Evolutionary conservation across 23 tunicate species (phyloP).

Genomic region (Trididemnum clinides): DNA sequence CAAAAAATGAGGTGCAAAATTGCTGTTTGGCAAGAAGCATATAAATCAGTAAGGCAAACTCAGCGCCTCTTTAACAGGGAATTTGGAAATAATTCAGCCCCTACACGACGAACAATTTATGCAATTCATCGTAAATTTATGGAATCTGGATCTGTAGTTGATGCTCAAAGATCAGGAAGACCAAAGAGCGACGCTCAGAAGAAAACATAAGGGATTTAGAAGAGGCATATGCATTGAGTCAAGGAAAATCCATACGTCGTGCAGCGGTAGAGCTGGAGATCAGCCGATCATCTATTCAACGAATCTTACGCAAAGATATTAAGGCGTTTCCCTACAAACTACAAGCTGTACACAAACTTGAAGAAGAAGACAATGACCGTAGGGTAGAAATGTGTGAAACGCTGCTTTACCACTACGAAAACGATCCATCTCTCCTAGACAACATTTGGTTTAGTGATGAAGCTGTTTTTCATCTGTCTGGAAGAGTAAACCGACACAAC

Average conservation of each 20-base stretch:
- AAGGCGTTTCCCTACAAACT: constrained; percentile 24
- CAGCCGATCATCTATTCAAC: no score
- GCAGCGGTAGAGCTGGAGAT: constrained; percentile 31
- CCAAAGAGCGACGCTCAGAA: constrained; percentile 8
- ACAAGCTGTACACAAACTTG: constrained; percentile 36
- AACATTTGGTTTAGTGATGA: constrained; percentile 34
- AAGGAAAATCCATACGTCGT: constrained; percentile 24
- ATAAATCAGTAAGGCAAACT: constrained; percentile 8
- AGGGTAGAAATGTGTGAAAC: constrained; percentile 23
- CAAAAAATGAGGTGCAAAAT: no score
- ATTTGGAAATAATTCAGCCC: no score
- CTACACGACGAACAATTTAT: background rate
- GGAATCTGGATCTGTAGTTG: constrained; percentile 13
- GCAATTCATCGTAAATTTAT: constrained; percentile 4
- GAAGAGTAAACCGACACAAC: constrained; percentile 15
- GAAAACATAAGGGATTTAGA: constrained; percentile 9
- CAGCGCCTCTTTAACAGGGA: constrained; percentile 6
- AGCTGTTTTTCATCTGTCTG: no score
- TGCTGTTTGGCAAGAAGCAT: no score
- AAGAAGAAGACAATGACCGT: constrained; percentile 30
- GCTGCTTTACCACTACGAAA: constrained; percentile 11
- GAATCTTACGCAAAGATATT: no score
- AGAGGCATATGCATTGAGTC: constrained; percentile 34
- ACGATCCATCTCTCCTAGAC: constrained; percentile 24
- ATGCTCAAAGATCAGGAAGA: constrained; percentile 11